These are phyloP conservation scores for Forbesichthys agassizii DNA, from an alignment of 2,113 vertebrate genomes.

Conservation along the genomic window DNA sequence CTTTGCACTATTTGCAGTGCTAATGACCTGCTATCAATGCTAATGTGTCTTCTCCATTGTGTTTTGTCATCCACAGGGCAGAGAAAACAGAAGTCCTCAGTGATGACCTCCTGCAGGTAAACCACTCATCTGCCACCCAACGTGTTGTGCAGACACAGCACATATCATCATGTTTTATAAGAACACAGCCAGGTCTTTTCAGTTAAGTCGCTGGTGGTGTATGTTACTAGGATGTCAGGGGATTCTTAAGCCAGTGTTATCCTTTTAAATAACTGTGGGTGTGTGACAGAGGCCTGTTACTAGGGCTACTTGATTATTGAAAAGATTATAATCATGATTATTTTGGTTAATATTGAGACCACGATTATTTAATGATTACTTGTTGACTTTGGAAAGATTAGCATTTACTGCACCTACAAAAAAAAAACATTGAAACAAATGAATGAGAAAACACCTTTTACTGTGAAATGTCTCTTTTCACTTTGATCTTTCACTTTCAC, in stretches of 20 bases:
- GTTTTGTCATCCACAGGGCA: conserved; percentile 82
- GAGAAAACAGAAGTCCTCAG: conserved; percentile 98
- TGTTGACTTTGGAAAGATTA: no score
- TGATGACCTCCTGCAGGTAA: conserved; percentile 97
- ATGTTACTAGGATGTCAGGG: background rate
- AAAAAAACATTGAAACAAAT: no score
- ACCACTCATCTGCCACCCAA: conserved; percentile 43
- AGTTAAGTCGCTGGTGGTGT: background rate
- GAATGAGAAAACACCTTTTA: no score
- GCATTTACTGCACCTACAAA: no score
- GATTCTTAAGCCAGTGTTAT: background rate
- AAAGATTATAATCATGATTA: no score
- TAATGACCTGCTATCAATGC: conserved; percentile 15
- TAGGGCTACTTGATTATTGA: no score
- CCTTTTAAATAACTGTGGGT: background rate
- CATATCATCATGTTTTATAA: background rate
- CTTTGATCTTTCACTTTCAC: no score
- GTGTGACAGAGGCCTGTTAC: no score
- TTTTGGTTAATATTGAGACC: no score
- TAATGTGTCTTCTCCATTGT: conserved; percentile 52
- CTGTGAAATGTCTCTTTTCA: no score
- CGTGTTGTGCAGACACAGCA: background rate
- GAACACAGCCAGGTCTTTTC: background rate
- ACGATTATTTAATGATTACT: no score
- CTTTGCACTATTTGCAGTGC: background rate